Conservation (phyloP, 2,797 vertebrate species). For the Hapalemur alaotrensis region DNA sequence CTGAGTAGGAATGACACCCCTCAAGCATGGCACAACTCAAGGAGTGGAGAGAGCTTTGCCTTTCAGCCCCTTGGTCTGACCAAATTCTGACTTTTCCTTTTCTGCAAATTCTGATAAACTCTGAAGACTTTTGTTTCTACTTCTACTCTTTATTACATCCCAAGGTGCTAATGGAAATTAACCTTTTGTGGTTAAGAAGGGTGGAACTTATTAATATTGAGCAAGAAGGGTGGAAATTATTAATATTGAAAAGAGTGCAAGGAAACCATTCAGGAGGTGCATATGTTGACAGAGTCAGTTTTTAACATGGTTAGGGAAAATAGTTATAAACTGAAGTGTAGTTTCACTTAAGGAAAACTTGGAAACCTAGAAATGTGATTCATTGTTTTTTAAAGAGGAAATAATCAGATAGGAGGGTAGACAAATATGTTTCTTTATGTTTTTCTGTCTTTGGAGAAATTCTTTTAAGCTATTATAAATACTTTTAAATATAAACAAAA, state of each 20-base stretch:
- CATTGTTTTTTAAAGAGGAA: constrained; percentile 26
- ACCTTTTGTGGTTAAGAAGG: background rate
- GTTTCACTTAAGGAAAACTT: background rate
- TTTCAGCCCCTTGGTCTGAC: background rate
- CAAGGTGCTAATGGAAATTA: background rate
- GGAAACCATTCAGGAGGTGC: background rate
- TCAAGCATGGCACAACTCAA: background rate
- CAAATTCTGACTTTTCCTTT: background rate
- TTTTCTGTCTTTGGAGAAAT: background rate
- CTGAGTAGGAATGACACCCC: background rate
- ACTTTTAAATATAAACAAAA: constrained; percentile 2
- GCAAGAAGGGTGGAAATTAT: background rate
- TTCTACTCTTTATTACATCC: background rate
- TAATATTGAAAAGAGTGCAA: background rate
- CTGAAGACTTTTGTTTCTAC: background rate
- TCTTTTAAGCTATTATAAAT: background rate
- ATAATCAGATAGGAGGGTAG: background rate
- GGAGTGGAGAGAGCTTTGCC: background rate
- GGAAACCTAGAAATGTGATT: background rate
- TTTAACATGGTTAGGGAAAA: background rate
- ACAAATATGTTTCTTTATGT: background rate
- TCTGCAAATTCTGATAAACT: background rate
- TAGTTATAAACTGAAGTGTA: background rate
- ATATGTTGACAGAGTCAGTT: fast-evolving
- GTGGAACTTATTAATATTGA: background rate